These are phyloP conservation scores for Oreochromis mossambicus DNA, from an alignment of 2,797 vertebrate genomes.

Conservation along the genomic window DNA sequence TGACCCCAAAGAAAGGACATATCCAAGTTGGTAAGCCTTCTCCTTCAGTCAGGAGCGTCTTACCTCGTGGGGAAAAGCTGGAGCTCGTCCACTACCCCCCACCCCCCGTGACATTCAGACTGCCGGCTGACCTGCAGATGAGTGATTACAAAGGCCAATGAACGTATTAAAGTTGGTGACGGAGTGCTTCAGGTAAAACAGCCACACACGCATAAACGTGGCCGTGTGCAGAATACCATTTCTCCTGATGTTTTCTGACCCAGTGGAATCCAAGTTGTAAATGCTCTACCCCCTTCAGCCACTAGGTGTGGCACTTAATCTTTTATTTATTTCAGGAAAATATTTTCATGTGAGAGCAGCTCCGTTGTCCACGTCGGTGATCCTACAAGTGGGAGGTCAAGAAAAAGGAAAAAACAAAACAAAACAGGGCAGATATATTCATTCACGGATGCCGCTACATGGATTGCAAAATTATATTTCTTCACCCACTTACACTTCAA, in stretches of 20 bases:
- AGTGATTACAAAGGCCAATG: background rate
- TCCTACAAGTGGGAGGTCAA: background rate
- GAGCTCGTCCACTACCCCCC: background rate
- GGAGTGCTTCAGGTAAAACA: background rate
- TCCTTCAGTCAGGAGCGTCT: background rate
- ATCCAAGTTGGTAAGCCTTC: background rate
- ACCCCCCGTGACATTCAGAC: constrained; percentile 25
- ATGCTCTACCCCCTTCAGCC: constrained; percentile 76
- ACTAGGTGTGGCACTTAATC: constrained; percentile 89
- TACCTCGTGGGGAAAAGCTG: constrained; percentile 6
- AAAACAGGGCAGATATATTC: background rate
- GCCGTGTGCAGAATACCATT: background rate
- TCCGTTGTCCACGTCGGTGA: background rate
- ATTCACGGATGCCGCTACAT: background rate
- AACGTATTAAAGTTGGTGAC: background rate
- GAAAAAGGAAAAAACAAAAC: background rate
- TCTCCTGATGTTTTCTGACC: background rate
- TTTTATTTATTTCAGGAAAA: constrained; percentile 73
- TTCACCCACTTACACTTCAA: background rate
- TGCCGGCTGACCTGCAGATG: constrained; percentile 2
- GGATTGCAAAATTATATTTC: constrained; percentile 2
- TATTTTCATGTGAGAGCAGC: constrained; percentile 18
- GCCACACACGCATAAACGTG: background rate
- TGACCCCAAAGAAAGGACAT: constrained; percentile 10
- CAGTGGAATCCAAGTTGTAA: background rate